Conservation (phyloP, 2,888 invertebrate species). For the Spodoptera picta region DNA sequence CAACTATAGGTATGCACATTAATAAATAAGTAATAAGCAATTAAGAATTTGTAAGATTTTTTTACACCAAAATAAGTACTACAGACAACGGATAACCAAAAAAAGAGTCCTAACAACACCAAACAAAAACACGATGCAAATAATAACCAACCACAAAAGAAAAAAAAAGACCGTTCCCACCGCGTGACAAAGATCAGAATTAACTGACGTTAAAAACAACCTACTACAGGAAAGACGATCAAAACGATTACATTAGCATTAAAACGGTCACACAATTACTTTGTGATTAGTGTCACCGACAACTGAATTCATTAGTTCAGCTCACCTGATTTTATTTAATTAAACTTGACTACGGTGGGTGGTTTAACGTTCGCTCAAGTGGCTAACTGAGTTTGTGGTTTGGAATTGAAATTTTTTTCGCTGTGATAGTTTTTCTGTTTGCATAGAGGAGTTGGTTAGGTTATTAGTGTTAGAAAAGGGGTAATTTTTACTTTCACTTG, state of each 20-base stretch:
- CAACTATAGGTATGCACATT: no score
- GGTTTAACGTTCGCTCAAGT: constrained; percentile 42
- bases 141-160: constrained; percentile 28
- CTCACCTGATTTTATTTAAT: constrained; percentile 88
- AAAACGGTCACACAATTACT: constrained; percentile 87
- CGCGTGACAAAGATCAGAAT: constrained; percentile 52
- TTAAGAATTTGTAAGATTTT: no score
- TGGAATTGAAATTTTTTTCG: not conserved
- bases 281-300: constrained; percentile 84
- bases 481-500: no score
- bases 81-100: no score
- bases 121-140: constrained; percentile 37
- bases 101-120: constrained; percentile 1
- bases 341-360: constrained; percentile 64
- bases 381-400: constrained; percentile 43
- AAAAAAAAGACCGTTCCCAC: constrained; percentile 57
- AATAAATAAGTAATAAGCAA: no score
- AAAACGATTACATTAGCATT: constrained; percentile 74
- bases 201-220: constrained; percentile 50
- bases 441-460: not conserved
- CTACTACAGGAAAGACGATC: constrained; percentile 66
- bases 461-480: not conserved
- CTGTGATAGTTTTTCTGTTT: not conserved
- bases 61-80: no score
- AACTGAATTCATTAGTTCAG: constrained; percentile 88